Conservation (phyloP, 2,888 invertebrate genomes). For the Mechanitis mazaeus region DNA sequence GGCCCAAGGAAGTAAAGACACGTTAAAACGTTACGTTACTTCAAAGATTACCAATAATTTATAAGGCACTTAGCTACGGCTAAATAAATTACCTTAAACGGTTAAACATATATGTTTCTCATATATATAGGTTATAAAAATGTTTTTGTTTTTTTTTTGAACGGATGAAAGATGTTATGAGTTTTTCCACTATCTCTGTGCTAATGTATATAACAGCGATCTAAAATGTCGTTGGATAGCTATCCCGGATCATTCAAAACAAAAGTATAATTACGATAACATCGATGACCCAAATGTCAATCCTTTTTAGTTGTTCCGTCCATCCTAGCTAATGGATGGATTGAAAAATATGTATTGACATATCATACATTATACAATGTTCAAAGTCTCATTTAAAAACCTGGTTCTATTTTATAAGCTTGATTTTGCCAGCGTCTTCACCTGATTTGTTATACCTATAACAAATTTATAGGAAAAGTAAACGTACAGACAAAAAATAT, state of each 20-base stretch:
- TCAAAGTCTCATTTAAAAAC: too few species aligned
- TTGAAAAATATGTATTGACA: neutral
- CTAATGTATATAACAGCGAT: too few species aligned
- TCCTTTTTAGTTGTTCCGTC: neutral
- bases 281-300: neutral
- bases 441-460: neutral
- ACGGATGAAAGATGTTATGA: too few species aligned
- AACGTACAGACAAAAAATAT: too few species aligned
- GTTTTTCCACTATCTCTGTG: too few species aligned
- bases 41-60: neutral
- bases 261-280: neutral
- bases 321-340: neutral
- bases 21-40: neutral
- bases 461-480: too few species aligned
- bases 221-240: neutral
- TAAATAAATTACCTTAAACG: too few species aligned
- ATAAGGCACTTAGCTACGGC: neutral
- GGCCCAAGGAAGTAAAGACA: neutral
- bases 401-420: too few species aligned
- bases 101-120: too few species aligned
- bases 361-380: neutral
- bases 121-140: too few species aligned
- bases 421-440: too few species aligned
- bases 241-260: neutral
- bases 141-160: too few species aligned